Percentiles rank a stretch among this genome's conserved stretches.
Evolutionary conservation across 2,888 invertebrate genomes (phyloP).

Genomic region (Leptogaster cylindrica): DNA sequence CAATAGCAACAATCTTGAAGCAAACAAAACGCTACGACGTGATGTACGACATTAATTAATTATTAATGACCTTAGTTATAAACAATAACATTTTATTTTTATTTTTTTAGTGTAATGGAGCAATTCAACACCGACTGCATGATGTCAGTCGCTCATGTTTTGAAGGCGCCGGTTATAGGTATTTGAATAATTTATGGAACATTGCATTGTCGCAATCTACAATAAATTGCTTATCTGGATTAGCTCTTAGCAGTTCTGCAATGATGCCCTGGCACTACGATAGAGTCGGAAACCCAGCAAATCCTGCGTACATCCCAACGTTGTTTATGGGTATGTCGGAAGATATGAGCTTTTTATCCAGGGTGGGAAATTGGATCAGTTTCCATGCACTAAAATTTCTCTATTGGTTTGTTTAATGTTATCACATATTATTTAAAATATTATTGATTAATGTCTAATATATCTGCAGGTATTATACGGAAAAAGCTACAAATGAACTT

Average conservation of each 20-base stretch:
- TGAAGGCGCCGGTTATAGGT: conserved; percentile 68
- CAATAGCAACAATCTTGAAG: conserved; percentile 58
- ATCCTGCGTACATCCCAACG: conserved; percentile 67
- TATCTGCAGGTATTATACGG: conserved; percentile 44
- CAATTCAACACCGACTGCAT: conserved; percentile 77
- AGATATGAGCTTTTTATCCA: conserved; percentile 61
- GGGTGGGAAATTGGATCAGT: conserved; percentile 63
- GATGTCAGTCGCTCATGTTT: conserved; percentile 69
- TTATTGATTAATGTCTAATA: too few relatives aligned
- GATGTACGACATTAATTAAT: too few relatives aligned
- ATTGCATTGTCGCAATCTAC: too few relatives aligned
- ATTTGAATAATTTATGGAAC: too few relatives aligned
- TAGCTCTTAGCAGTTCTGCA: conserved; percentile 65
- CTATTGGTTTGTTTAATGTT: too few relatives aligned
- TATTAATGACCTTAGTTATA: too few relatives aligned
- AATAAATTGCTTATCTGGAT: too few relatives aligned
- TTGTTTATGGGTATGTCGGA: conserved; percentile 64
- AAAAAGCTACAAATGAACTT: conserved; percentile 53
- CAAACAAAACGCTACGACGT: conserved; percentile 68
- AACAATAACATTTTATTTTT: too few relatives aligned
- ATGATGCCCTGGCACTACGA: conserved; percentile 69
- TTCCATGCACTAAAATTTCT: conserved; percentile 53
- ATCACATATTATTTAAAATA: too few relatives aligned
- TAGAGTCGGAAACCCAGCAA: conserved; percentile 67
- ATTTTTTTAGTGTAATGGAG: too few relatives aligned